These are phyloP conservation scores for Gallinago media DNA, from an alignment of 2,113 vertebrate species.

Conservation along the genomic window DNA sequence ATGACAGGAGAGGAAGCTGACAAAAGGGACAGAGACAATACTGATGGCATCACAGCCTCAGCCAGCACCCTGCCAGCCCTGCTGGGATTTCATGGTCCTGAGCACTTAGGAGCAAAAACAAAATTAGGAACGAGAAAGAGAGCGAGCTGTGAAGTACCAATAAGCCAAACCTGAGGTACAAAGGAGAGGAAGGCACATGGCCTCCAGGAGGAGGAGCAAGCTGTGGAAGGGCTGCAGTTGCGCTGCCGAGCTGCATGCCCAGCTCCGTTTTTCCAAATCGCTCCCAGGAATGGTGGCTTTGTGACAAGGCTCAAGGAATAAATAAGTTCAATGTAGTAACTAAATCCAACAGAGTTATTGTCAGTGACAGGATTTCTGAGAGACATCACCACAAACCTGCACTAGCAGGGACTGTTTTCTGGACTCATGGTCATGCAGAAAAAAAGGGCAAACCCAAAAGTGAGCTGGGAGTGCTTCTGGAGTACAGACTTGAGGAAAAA, in stretches of 20 bases:
- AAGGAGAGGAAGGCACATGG: background rate
- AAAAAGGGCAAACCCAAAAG: background rate
- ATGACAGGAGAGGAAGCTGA: background rate
- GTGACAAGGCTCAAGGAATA: background rate
- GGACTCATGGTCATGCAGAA: accelerated
- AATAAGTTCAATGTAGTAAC: background rate
- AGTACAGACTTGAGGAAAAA: background rate
- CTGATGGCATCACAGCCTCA: background rate
- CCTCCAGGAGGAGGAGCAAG: background rate
- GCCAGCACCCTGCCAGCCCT: background rate
- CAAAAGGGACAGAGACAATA: background rate
- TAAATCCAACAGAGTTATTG: background rate
- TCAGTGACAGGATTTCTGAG: background rate
- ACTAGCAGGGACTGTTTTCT: background rate
- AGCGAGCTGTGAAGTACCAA: background rate
- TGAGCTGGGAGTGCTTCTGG: background rate
- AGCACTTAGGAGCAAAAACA: background rate
- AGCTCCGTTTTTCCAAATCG: background rate
- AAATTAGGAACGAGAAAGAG: background rate
- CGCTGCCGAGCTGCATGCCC: too few relatives aligned
- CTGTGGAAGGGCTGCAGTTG: background rate
- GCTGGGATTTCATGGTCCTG: accelerated
- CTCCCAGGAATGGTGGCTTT: background rate
- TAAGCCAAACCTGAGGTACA: background rate
- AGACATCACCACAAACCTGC: background rate